Base-by-base conservation (phyloP, 2,797 vertebrate species). In the Silurus aristotelis region DNA sequence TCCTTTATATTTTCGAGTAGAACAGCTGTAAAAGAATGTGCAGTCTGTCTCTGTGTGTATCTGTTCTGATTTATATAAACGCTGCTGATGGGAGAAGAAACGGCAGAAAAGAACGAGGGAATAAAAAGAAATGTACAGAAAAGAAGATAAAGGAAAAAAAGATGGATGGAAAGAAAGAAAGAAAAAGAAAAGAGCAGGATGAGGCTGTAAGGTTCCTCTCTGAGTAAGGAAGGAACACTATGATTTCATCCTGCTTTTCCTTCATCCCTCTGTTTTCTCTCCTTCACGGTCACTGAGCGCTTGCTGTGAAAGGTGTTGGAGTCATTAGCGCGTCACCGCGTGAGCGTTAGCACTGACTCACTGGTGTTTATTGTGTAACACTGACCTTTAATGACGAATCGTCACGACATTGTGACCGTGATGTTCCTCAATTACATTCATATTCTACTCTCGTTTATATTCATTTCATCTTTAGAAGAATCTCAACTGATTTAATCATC, bases 11-110 rank as follows among this genome's bases (percentile, higher is more conserved):
- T 78, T 78, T 60, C 6, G 60, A 58, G 55, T 58, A 60, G 75
- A 38, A 61, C 75, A 60, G 56, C 75, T 78, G 75, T 78, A 78
- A 78, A 78, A 52, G 48, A 78, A 78, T 60, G 56, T 78, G 75
- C 56, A 20, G 56, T 60, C 55, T 78, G 56, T 77, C 56, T 58
- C 15, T 38, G 75, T 60, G 55, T 77, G 75, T 60, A 56, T 78
- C 48, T 1, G 43, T 75, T 55, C 72, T 25, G 22, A 25, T 22
- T 43, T 61, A 78, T 78, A 60, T 78, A 78, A 60, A 78, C 19
- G 22, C 55, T 60, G 56, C 75, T 78, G 27, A 60, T 78, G 25
- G 48, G 15, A 20, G 20, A 73, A 76, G 27, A 56, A 56, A 19
- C 52, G 14, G 0, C 6, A 19, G 48, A 8, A 76, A 56, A 43